phyloP scores from a whole-genome alignment of 2,888 invertebrate genomes.

The Metellina segmentata region DNA sequence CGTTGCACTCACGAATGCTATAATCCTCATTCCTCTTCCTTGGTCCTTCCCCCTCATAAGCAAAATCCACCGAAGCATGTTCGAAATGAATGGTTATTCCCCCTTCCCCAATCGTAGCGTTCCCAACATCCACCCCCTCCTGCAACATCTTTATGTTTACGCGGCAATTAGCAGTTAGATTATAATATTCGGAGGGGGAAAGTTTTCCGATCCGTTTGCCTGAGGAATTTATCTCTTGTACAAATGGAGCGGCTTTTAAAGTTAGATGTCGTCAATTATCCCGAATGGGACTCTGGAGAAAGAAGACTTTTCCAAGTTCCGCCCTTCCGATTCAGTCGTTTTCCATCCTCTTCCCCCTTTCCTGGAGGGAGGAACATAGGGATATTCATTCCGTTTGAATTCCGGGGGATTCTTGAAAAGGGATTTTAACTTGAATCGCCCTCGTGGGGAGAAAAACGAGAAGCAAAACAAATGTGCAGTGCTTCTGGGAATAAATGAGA shows the following conservation, averaged over 20 bases:
- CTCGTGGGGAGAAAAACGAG: neutral
- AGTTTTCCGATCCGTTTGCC: conserved; percentile 7
- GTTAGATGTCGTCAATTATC: conserved; percentile 9
- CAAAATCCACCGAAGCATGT: neutral
- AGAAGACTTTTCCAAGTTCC: neutral
- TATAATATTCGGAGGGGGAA: conserved; percentile 12
- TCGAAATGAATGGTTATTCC: neutral
- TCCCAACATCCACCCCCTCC: neutral
- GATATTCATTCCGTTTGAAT: neutral
- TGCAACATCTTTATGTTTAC: neutral
- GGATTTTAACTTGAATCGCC: neutral
- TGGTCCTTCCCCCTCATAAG: neutral
- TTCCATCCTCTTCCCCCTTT: neutral
- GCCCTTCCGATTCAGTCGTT: neutral
- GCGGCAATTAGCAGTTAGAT: conserved; percentile 45
- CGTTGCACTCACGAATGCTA: neutral
- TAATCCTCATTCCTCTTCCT: neutral
- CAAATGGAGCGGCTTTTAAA: conserved; percentile 1
- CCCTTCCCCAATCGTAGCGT: neutral
- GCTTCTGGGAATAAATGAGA: neutral
- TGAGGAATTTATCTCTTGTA: conserved; percentile 1
- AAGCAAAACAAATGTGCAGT: neutral
- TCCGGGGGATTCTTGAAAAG: neutral
- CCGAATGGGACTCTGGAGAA: conserved; percentile 2
- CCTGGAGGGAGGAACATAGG: neutral